phyloP scores from a whole-genome alignment of 2,888 invertebrate species.

The Stenurella melanura region DNA sequence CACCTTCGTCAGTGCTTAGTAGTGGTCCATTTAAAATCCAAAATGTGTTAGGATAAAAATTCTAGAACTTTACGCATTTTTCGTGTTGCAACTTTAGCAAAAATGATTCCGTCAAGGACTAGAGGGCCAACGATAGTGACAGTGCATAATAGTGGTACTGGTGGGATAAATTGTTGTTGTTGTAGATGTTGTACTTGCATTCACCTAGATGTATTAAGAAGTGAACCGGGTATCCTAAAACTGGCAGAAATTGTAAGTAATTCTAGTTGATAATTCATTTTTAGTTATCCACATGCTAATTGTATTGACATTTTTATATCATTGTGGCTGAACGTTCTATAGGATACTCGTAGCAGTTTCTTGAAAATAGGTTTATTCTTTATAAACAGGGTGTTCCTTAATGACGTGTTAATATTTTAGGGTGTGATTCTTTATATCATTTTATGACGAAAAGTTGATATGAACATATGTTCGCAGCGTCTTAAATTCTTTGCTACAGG shows the following conservation, averaged over 20 bases:
- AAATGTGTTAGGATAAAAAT: neutral
- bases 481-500: too few species aligned
- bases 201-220: conserved; percentile 84
- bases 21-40: conserved; percentile 10
- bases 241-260: conserved; percentile 83
- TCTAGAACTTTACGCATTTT: neutral
- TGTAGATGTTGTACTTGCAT: conserved; percentile 87
- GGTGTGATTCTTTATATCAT: too few species aligned
- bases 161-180: conserved; percentile 81
- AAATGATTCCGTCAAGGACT: conserved; percentile 40
- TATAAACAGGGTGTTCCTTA: too few species aligned
- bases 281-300: neutral
- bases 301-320: too few species aligned
- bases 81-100: conserved; percentile 7
- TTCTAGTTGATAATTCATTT: neutral
- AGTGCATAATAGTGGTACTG: conserved; percentile 43
- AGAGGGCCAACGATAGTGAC: conserved; percentile 56
- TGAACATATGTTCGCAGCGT: too few species aligned
- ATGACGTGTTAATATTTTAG: too few species aligned
- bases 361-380: too few species aligned
- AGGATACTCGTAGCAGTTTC: too few species aligned
- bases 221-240: conserved; percentile 84
- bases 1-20: neutral
- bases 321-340: too few species aligned
- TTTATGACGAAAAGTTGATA: too few species aligned